phyloP scores from a whole-genome alignment of 2,113 vertebrate genomes.

The Poeciliopsis occidentalis region DNA sequence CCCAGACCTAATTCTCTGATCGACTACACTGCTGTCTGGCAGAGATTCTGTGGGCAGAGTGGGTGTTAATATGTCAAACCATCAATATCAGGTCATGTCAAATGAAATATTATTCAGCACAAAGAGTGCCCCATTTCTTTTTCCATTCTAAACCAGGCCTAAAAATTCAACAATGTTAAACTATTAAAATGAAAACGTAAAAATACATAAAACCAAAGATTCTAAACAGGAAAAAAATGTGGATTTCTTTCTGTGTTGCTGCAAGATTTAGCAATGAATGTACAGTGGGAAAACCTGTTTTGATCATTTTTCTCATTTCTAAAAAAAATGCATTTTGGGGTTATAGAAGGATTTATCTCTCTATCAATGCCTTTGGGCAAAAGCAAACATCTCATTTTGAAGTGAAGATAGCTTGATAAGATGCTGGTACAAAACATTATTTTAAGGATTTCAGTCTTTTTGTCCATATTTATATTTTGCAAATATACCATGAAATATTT shows the following conservation, averaged over 20 bases:
- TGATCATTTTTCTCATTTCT: not conserved
- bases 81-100: constrained; percentile 47
- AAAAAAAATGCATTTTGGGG: not conserved
- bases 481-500: no score
- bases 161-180: constrained; percentile 1
- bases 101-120: constrained; percentile 42
- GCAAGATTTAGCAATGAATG: not conserved
- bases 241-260: not conserved
- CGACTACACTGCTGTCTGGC: constrained; percentile 17
- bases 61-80: constrained; percentile 35
- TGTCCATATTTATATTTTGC: no score
- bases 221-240: not conserved
- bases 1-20: constrained; percentile 66
- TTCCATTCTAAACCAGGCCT: constrained; percentile 24
- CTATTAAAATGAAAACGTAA: not conserved
- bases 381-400: no score
- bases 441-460: no score
- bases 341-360: not conserved
- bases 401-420: no score
- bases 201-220: not conserved
- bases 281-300: not conserved
- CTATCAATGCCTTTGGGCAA: not conserved
- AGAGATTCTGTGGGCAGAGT: not conserved
- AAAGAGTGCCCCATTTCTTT: constrained; percentile 44
- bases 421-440: no score